phyloP scores from a whole-genome alignment of 2,797 vertebrate species.

The Atherinosoma microstoma region DNA sequence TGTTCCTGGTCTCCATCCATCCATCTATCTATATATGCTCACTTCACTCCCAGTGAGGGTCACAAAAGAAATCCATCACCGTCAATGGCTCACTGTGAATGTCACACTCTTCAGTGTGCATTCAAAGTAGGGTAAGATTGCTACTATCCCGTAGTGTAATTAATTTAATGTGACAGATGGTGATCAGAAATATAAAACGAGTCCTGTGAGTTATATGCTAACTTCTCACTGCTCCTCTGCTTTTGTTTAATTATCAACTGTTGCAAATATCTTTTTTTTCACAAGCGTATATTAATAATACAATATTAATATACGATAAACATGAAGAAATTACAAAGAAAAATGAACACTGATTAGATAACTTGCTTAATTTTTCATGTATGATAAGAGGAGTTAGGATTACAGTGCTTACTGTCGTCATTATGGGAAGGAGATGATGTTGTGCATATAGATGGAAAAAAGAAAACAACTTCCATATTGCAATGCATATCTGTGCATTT shows the following conservation, averaged over 20 bases:
- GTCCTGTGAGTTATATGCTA: not conserved
- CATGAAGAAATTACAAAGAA: too few relatives aligned
- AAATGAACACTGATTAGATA: not conserved
- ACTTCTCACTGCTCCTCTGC: not conserved
- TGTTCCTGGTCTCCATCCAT: not conserved
- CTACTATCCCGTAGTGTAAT: not conserved
- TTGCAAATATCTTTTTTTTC: not conserved
- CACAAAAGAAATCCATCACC: not conserved
- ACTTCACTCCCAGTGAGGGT: not conserved
- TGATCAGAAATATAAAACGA: not conserved
- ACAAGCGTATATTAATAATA: too few relatives aligned
- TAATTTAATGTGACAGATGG: not conserved
- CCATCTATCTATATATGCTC: not conserved
- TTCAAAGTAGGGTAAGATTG: not conserved
- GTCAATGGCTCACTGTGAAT: not conserved
- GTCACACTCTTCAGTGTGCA: not conserved
- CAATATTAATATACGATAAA: too few relatives aligned
- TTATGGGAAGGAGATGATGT: not conserved
- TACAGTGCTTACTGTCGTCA: not conserved
- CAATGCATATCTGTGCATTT: not conserved
- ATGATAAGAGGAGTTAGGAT: not conserved
- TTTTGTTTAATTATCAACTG: not conserved
- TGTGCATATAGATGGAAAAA: slow-evolving; percentile 11
- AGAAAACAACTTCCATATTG: slow-evolving; percentile 17
- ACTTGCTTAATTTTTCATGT: not conserved